phyloP scores from a whole-genome alignment of 2,888 invertebrate species.

The Melanostoma mellinum region DNA sequence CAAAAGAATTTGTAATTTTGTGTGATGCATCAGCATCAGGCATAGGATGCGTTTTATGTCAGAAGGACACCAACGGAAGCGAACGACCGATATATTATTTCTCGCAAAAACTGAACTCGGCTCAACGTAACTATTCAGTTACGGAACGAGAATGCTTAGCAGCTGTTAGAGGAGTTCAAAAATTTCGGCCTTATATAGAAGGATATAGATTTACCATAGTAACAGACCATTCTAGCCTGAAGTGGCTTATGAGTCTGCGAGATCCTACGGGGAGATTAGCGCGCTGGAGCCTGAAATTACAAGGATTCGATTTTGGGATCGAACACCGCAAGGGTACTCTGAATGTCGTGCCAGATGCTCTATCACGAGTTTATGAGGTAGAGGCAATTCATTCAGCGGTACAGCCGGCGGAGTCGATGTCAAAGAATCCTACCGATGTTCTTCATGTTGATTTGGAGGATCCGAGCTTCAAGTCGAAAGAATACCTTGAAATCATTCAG shows the following conservation, averaged over 20 bases:
- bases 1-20: slow-evolving; percentile 6
- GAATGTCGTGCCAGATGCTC: slow-evolving; percentile 4
- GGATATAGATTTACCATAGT: not conserved
- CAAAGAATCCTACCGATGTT: not conserved
- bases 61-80: slow-evolving; percentile 24
- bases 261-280: not conserved
- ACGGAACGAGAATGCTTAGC: not conserved
- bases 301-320: not conserved
- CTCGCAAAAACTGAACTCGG: not conserved
- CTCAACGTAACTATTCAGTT: slow-evolving; percentile 3
- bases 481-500: not conserved
- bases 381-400: not conserved
- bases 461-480: not conserved
- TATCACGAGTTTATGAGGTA: not conserved
- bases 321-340: slow-evolving; percentile 10
- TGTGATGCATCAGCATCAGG: slow-evolving; percentile 57
- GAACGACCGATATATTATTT: slow-evolving; percentile 37
- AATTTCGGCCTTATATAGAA: not conserved
- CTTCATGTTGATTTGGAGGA: slow-evolving; percentile 6
- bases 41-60: slow-evolving; percentile 46
- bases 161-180: not conserved
- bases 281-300: slow-evolving; percentile 7
- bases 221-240: not conserved
- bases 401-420: too few relatives aligned
- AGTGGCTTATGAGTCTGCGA: slow-evolving; percentile 1